Evolutionary conservation across 1,140 invertebrate species (phyloP), one percentile per base, ranked within the genome.

Genomic region (Agrypnia vestita): DNA sequence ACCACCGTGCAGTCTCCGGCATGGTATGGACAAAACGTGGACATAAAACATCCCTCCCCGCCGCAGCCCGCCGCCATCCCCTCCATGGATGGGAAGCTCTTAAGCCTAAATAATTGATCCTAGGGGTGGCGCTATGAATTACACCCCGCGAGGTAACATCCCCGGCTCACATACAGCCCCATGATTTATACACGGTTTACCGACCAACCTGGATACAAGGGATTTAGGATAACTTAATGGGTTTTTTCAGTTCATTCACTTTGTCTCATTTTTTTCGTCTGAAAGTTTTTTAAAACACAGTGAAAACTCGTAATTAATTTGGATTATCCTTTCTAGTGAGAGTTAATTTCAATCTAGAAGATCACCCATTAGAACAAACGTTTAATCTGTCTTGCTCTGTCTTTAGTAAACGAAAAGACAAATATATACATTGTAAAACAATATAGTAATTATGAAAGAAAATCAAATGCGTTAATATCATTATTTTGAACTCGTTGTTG

Each of bases 81-180:
- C 12, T 19, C 11, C 19, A 19, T n/a, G 47, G 56, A 74, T n/a
- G 19, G 56, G 71, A 76, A 69, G 72, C 69, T 76, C 71, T 67
- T 67, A 67, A 80, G 71, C 72, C 59, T 80, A 75, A 80, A 80
- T 80, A 80, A 80, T 80, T 80, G 71, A 80, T 80, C 72, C 59
- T 51, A 72, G 69, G 69, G 64, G 78, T 49, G 72, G 72, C 25
- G 53, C 21, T 55, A 67, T 80, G 78, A 80, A 80, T 80, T 74
- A 77, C 77, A 47, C 53, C 56, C 77, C 53, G 44, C 64, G 64
- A 69, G 44, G 75, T 64, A n/a, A 47, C 59, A 64, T 46, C 55
- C 76, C 53, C 49, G 11, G 55, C 47, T 21, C 64, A 78, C 64
- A 51, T 55, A 17, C 43, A n/a, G 12, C 25, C 13, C 76, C 64